phyloP scores from a whole-genome alignment of 2,113 vertebrate genomes.

The Myrmecobius fasciatus region DNA sequence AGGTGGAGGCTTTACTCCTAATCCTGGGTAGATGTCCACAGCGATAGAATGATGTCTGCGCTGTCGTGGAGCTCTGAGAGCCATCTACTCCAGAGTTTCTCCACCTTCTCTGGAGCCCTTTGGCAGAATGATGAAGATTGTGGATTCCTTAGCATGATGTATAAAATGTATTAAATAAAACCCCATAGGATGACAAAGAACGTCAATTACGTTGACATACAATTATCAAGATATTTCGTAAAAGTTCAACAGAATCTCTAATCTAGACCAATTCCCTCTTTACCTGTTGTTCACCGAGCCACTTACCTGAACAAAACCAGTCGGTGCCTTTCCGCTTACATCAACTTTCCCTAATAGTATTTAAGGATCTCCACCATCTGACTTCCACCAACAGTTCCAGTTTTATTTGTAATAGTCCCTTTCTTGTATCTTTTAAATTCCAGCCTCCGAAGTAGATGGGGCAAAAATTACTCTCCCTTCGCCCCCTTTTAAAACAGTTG shows the following conservation, averaged over 20 bases:
- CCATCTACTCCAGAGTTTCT: not conserved
- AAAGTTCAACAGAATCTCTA: not conserved
- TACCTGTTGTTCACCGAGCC: not conserved
- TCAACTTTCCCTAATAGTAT: not conserved
- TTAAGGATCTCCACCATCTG: not conserved
- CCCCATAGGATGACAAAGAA: not conserved
- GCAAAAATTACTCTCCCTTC: not conserved
- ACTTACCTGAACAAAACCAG: too few relatives aligned
- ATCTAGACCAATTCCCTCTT: not conserved
- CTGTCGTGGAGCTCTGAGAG: not conserved
- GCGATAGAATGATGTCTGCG: not conserved
- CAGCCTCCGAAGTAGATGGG: not conserved
- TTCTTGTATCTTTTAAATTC: not conserved
- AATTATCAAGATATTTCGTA: not conserved
- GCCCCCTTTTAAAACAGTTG: not conserved
- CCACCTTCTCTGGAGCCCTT: not conserved
- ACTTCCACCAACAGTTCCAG: not conserved
- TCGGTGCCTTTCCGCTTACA: not conserved
- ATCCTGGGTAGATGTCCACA: not conserved
- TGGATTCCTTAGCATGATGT: not conserved
- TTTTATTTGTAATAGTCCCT: not conserved
- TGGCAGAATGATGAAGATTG: not conserved
- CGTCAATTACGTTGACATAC: not conserved
- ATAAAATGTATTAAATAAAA: not conserved
- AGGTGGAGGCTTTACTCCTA: not conserved